These are phyloP conservation scores for Lochmaea crataegi DNA, from an alignment of 2,888 invertebrate species.

Conservation along the genomic window DNA sequence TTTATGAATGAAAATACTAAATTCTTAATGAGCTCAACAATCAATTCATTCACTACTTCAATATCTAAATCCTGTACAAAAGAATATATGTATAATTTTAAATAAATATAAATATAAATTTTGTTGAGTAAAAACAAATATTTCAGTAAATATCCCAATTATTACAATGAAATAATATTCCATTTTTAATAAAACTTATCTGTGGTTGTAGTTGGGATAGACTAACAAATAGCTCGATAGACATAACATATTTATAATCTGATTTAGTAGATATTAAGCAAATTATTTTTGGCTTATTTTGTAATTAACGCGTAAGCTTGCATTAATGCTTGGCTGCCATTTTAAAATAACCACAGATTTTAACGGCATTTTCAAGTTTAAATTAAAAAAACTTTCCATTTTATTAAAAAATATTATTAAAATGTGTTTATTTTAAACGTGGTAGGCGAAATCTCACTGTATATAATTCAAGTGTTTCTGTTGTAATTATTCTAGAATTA, in stretches of 20 bases:
- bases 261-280: neutral
- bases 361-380: too few species aligned
- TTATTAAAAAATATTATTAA: neutral
- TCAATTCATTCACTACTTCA: too few species aligned
- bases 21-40: too few species aligned
- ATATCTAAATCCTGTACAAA: too few species aligned
- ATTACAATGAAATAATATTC: too few species aligned
- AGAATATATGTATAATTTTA: too few species aligned
- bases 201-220: neutral
- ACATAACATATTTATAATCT: neutral
- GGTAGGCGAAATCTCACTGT: neutral
- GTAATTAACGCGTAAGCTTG: slow-evolving; percentile 7
- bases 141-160: too few species aligned
- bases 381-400: neutral
- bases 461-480: neutral
- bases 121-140: too few species aligned
- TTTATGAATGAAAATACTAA: too few species aligned
- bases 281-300: neutral
- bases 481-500: too few species aligned
- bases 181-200: neutral
- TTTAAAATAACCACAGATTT: neutral
- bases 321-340: neutral
- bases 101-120: too few species aligned
- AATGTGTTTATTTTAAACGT: neutral
- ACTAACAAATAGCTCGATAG: neutral